Conservation (phyloP, 2,797 vertebrate species). For the Syndactyla subalaris region DNA sequence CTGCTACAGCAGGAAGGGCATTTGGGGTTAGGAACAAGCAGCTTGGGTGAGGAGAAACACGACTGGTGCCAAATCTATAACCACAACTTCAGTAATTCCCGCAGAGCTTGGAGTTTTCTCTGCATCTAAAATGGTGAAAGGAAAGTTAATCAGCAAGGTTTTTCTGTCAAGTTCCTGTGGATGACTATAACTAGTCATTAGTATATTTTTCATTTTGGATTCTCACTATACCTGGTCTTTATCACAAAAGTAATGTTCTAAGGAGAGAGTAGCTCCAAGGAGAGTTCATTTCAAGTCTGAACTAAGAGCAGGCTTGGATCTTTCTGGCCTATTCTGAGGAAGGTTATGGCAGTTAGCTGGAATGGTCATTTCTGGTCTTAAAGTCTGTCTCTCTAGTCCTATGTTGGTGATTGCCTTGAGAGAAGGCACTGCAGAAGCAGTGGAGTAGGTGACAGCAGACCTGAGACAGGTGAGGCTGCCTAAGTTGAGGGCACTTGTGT, state of each 20-base stretch:
- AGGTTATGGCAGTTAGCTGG: background rate
- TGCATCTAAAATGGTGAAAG: background rate
- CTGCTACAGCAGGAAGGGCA: background rate
- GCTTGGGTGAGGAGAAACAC: background rate
- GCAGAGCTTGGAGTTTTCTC: background rate
- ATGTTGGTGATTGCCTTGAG: background rate
- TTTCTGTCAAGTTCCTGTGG: background rate
- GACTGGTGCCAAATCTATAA: background rate
- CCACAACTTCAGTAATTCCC: background rate
- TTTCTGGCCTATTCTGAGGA: background rate
- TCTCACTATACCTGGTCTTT: background rate
- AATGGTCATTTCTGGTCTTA: background rate
- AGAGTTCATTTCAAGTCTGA: background rate
- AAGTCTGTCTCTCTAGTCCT: background rate
- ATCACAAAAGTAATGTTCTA: rapidly evolving
- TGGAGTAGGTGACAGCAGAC: background rate
- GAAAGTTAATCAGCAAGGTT: background rate
- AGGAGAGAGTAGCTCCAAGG: background rate
- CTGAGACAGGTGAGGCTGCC: background rate
- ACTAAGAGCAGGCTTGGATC: background rate
- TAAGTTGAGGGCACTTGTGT: background rate
- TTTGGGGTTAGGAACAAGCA: background rate
- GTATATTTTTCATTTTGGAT: background rate
- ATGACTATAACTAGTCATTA: background rate
- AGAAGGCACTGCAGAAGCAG: background rate